Evolutionary conservation across 2,113 vertebrate genomes (phyloP), one percentile per base, ranked within the genome.

Genomic region (Oncorhynchus keta): DNA sequence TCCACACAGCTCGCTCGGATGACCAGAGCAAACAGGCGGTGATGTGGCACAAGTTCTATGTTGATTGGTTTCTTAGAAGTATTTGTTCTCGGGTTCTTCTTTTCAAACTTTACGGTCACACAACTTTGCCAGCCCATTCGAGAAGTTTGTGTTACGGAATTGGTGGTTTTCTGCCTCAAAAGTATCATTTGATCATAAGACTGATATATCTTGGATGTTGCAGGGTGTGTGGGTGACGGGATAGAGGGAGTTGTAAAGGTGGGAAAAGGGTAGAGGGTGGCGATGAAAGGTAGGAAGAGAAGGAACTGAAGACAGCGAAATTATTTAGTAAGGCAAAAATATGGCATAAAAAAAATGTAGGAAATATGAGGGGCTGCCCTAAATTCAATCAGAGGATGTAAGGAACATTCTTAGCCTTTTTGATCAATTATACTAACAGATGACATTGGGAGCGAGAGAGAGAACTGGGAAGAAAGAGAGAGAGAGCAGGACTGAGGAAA

Each of bases 401-500:
- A 45, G 9, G 2, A 91, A 86, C 80, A 90, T 90, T 86, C 86
- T 0, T 49, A 71, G 78, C 49, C 85, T 88, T 92, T 92, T 89
- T 92, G 88, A 92, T 91, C 88, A 90, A 86, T 90, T 91, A 85
- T 88, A 89, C 84, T 72, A 77, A 83, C 88, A 90, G 87, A 88
- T 89, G 86, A 88, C 80, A 87, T 5, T 26, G 28, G 80, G 80
- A 76, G 76, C 79, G 83, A 87, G 65, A 55, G 72, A 76, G 13
- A 13, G 22, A 45, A 26, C 20, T 3, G 18, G 39, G 45, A 18
- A 77, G 69, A 28, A 39, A 18, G 9, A 9, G 14, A 13, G 82
- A 83, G 80, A 11, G 76, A 39, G 20, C 30, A 22, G 62, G 39
- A 11, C 39, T 45, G 39, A 28, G 30, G 22, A 79, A 78, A 74